These are phyloP conservation scores for Phortica okadai DNA, from an alignment of 2,888 invertebrate species.

Conservation along the genomic window DNA sequence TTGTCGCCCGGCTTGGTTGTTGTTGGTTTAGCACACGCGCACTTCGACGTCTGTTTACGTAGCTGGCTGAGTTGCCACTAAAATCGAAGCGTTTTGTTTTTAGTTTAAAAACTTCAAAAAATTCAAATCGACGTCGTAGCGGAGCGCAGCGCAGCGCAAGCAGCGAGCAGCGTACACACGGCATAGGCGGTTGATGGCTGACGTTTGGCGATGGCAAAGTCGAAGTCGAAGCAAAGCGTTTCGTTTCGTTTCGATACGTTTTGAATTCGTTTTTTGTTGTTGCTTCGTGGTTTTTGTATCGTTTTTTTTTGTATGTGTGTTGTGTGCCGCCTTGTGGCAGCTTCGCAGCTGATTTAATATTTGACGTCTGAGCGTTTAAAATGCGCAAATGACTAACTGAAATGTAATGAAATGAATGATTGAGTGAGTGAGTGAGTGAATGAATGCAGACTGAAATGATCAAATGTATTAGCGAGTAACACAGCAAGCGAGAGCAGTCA, in stretches of 20 bases:
- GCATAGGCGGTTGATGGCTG: background rate
- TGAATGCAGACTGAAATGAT: background rate
- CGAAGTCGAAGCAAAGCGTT: conserved; percentile 20
- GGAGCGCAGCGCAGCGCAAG: background rate
- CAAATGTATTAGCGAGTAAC: too few species aligned
- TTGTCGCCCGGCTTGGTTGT: background rate
- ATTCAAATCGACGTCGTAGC: conserved; percentile 49
- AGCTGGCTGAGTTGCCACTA: conserved; percentile 73
- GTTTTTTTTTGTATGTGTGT: too few species aligned
- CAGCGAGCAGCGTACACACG: background rate
- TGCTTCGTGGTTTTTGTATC: conserved; percentile 15
- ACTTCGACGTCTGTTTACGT: conserved; percentile 64
- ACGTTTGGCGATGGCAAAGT: background rate
- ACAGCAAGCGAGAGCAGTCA: background rate
- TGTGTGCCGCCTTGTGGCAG: background rate
- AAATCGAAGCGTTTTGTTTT: conserved; percentile 68
- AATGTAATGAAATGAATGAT: conserved; percentile 29
- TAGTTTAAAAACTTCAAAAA: conserved; percentile 65
- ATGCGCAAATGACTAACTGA: background rate
- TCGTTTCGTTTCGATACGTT: conserved; percentile 35
- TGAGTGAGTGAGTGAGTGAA: conserved; percentile 34
- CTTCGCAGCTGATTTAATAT: conserved; percentile 15
- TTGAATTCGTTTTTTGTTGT: background rate
- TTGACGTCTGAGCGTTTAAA: background rate
- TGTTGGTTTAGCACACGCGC: conserved; percentile 10